Conservation (phyloP, 2,888 invertebrate species). For the Escarpia spicata region DNA sequence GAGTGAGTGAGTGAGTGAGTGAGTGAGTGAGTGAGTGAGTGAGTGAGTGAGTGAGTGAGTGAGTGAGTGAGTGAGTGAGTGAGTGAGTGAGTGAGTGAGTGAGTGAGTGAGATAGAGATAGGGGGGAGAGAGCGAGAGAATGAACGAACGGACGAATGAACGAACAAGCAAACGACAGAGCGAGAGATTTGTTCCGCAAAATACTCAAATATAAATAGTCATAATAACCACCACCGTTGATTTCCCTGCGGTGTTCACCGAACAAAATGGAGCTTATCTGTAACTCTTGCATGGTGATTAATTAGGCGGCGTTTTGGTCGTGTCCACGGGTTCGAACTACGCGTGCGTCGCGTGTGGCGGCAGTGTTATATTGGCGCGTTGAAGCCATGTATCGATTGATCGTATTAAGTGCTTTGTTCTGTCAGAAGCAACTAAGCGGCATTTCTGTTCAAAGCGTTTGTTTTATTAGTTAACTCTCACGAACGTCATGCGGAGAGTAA, state of each 20-base stretch:
- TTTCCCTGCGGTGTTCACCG: background rate
- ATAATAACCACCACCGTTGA: background rate
- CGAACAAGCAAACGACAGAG: background rate
- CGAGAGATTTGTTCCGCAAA: background rate
- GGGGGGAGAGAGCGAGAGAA: no score
- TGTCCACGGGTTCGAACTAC: background rate
- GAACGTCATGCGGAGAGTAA: background rate
- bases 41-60: no score
- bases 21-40: no score
- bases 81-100: no score
- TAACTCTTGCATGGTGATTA: background rate
- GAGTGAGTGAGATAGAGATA: no score
- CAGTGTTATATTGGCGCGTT: background rate
- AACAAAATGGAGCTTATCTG: constrained; percentile 7
- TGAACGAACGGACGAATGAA: no score
- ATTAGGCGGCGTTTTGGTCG: background rate
- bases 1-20: background rate
- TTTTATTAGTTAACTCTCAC: background rate
- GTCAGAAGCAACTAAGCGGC: background rate
- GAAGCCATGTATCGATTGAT: background rate
- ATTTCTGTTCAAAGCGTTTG: background rate
- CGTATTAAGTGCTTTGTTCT: constrained; percentile 13
- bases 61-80: no score
- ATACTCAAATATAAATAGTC: background rate
- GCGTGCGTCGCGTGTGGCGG: background rate